phyloP scores from a whole-genome alignment of 2,888 invertebrate genomes.

The Polyommatus icarus region DNA sequence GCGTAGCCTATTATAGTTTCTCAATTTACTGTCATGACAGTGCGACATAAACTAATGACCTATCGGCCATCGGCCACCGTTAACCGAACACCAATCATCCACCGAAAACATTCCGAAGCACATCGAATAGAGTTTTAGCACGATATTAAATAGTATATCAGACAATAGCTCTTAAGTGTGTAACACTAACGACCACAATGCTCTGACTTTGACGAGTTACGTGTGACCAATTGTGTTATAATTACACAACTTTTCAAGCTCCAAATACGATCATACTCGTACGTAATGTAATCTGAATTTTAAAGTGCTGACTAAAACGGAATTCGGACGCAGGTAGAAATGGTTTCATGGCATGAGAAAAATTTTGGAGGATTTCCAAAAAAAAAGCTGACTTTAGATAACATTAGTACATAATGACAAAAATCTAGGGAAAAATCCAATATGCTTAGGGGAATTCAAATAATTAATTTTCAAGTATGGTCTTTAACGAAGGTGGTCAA shows the following conservation, averaged over 20 bases:
- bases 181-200: neutral
- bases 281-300: constrained; percentile 2
- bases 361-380: neutral
- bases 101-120: constrained; percentile 10
- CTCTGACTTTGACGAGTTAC: constrained; percentile 24
- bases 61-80: neutral
- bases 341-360: neutral
- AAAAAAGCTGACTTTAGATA: neutral
- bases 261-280: constrained; percentile 20
- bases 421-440: too few species aligned
- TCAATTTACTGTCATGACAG: neutral
- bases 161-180: neutral
- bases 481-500: too few species aligned
- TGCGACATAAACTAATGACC: constrained; percentile 14
- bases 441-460: too few species aligned
- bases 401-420: neutral
- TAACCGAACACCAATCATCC: neutral
- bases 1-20: neutral
- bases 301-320: neutral
- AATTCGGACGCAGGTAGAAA: neutral
- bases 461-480: too few species aligned
- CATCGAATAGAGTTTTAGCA: constrained; percentile 16
- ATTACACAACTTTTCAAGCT: constrained; percentile 39
- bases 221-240: constrained; percentile 42
- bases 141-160: constrained; percentile 6